These are phyloP conservation scores for Pollachius pollachius DNA, from an alignment of 2,113 vertebrate genomes.

Conservation along the genomic window DNA sequence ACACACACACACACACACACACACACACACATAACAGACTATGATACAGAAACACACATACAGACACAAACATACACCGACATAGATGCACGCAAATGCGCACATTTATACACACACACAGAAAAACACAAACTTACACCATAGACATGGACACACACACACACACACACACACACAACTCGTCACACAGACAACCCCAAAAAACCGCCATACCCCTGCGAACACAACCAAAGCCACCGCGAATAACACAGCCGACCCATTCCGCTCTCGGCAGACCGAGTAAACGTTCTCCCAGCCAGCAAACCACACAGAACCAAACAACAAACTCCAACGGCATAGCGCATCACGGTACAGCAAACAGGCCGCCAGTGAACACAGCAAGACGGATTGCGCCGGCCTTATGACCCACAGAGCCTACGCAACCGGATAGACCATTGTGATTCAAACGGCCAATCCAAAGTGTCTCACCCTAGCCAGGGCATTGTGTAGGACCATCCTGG, in stretches of 20 bases:
- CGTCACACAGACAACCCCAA: neutral
- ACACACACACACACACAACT: no score
- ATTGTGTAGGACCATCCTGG: no score
- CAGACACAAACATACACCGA: no score
- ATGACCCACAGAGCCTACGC: slow-evolving; percentile 10
- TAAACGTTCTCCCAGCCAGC: neutral
- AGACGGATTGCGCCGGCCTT: neutral
- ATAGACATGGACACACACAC: no score
- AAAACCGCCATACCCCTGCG: neutral
- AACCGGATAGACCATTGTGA: slow-evolving; percentile 35
- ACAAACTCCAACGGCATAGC: slow-evolving; percentile 2
- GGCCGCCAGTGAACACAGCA: slow-evolving; percentile 21
- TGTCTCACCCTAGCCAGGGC: no score
- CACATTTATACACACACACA: no score
- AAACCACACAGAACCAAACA: slow-evolving; percentile 24
- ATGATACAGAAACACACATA: no score
- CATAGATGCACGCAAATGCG: no score
- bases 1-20: neutral
- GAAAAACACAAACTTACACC: no score
- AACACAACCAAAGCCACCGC: slow-evolving; percentile 1
- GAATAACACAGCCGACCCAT: neutral
- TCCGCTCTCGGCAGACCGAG: neutral
- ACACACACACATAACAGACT: neutral
- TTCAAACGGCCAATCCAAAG: no score
- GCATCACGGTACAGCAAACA: slow-evolving; percentile 15